A percentile compares a stretch with the other conserved stretches of the same genome.
Conservation (phyloP, 2,113 vertebrate species). For the Takifugu bimaculatus region DNA sequence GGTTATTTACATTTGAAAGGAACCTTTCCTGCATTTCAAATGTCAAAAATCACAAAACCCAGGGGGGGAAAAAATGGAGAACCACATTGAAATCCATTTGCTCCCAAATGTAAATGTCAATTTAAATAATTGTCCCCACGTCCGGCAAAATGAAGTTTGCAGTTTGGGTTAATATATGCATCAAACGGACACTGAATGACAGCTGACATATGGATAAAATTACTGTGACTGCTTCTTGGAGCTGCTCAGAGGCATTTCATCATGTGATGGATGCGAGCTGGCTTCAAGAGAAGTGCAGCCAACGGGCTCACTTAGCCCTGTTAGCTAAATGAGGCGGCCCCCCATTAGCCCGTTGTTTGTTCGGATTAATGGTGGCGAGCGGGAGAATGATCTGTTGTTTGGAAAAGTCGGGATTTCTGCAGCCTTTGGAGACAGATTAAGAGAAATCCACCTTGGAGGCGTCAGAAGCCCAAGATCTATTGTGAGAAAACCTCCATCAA, state of each 20-base stretch:
- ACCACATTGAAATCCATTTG: too few relatives aligned
- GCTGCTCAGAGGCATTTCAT: slow-evolving; percentile 35
- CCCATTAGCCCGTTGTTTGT: slow-evolving; percentile 54
- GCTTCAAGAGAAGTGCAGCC: slow-evolving; percentile 20
- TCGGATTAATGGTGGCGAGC: slow-evolving; percentile 42
- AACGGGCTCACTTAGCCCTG: slow-evolving; percentile 47
- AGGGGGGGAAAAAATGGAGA: too few relatives aligned
- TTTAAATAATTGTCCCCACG: background rate
- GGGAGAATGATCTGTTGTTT: slow-evolving; percentile 34
- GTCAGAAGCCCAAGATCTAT: background rate
- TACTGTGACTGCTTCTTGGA: slow-evolving; percentile 22
- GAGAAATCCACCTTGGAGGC: background rate
- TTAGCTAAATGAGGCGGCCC: slow-evolving; percentile 58
- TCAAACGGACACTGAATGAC: slow-evolving; percentile 16
- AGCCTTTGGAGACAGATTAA: slow-evolving; percentile 12
- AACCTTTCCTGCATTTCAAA: too few relatives aligned
- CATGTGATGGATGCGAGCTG: slow-evolving; percentile 44
- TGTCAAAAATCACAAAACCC: too few relatives aligned
- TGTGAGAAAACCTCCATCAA: background rate
- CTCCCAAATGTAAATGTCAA: too few relatives aligned
- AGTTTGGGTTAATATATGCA: slow-evolving; percentile 20
- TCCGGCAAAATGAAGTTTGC: slow-evolving; percentile 14
- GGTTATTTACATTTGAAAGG: too few relatives aligned
- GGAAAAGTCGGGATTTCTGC: slow-evolving; percentile 2
- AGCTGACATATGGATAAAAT: slow-evolving; percentile 48